Base-by-base conservation (phyloP, 2,888 invertebrate genomes). In the Operophtera brumata region DNA sequence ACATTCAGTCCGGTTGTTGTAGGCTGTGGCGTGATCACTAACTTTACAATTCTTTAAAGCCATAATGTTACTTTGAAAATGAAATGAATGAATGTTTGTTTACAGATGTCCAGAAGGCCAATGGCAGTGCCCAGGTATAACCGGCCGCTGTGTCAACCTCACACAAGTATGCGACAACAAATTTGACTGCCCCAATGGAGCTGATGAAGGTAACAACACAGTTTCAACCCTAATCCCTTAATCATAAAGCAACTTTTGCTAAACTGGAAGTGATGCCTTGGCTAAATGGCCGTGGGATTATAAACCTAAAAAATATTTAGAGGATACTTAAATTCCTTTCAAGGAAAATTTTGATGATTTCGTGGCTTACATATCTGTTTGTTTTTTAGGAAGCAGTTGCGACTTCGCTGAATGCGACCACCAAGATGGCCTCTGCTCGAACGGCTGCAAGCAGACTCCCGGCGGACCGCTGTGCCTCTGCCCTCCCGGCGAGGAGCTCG, bases 131-230 rank as follows among this genome's bases (percentile, higher is more conserved):
- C 97, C 97, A 0, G 95, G 93, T 0, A 92, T 96, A 0, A 92
- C 94, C 0, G 94, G 92, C 66, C 91, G 92, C 67, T 99, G 99
- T 75, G 94, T 99, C 42, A 97, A 97, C 73, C 86, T 95, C 10
- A 95, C 96, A 0, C 93, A 93, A 62, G 96, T 99, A 0, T 99
- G 99, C 81, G 96, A 99, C 79, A 94, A 93, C 5, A 94, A 93
- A 34, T 83, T 91, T 0, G 97, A 99, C 74, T 99, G 99, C 82
- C 99, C 99, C 0, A 97, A 97, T 74, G 97, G 96, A 0, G 93
- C 94, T 0, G 97, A 98, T 75, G 99, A 99, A 92, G 98, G 99
- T 88, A 77, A 52, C 26, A 3, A 10, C 32, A 26, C 34, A 35
- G 28, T 1, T 36, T 28, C 13, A 25, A 4, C 9, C 7, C 30